Evolutionary conservation across 2,888 invertebrate genomes (phyloP).

Genomic region (Lycophotia porphyrea): DNA sequence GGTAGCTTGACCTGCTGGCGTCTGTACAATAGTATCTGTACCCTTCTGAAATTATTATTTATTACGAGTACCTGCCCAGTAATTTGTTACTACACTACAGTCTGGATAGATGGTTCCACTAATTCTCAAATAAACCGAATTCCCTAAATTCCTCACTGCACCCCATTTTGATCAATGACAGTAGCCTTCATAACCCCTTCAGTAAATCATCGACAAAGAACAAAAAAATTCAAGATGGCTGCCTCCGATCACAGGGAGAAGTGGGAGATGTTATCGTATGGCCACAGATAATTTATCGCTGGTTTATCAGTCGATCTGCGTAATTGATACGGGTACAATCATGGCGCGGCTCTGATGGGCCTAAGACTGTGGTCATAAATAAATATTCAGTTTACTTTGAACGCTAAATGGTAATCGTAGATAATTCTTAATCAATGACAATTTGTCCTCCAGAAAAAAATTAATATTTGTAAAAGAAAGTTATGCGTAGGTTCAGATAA

Average conservation of each 20-base stretch:
- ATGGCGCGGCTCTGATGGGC: slow-evolving; percentile 72
- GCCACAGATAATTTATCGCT: slow-evolving; percentile 83
- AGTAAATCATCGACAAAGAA: slow-evolving; percentile 82
- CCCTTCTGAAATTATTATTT: slow-evolving; percentile 7
- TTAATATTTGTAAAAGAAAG: slow-evolving; percentile 10
- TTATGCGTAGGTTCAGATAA: slow-evolving; percentile 12
- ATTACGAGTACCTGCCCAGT: neutral
- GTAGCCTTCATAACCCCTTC: slow-evolving; percentile 74
- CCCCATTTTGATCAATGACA: slow-evolving; percentile 69
- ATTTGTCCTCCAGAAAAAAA: slow-evolving; percentile 23
- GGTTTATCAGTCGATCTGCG: slow-evolving; percentile 85
- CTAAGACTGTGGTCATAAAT: slow-evolving; percentile 72
- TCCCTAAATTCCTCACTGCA: slow-evolving; percentile 23
- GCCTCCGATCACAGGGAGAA: slow-evolving; percentile 76
- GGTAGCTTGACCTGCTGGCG: no score
- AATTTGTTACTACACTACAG: slow-evolving; percentile 19
- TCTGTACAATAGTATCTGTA: neutral
- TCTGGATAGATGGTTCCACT: slow-evolving; percentile 4
- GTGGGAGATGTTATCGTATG: slow-evolving; percentile 78
- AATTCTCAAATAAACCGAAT: slow-evolving; percentile 7
- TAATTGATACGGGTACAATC: slow-evolving; percentile 85
- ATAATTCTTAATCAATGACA: slow-evolving; percentile 40
- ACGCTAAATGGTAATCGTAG: slow-evolving; percentile 49
- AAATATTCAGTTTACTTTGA: slow-evolving; percentile 68
- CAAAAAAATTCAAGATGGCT: slow-evolving; percentile 75